Percentiles rank a stretch among this genome's conserved stretches.
phyloP scores from a whole-genome alignment of 2,113 vertebrate genomes.

The Corythornis vintsioides region DNA sequence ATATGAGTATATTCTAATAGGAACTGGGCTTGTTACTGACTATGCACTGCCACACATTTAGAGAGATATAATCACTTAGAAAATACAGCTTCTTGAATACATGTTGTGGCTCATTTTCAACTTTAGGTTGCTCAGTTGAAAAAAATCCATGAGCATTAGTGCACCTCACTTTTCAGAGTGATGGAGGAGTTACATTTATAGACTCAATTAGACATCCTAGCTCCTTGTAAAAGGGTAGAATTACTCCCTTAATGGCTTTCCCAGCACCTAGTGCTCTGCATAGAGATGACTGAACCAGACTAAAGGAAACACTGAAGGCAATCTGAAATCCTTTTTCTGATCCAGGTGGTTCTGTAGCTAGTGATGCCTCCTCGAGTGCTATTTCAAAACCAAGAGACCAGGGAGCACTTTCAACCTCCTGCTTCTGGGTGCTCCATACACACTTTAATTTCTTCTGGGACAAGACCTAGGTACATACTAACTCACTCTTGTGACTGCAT shows the following conservation, averaged over 20 bases:
- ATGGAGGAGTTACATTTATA: neutral
- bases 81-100: neutral
- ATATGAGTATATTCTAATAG: slow-evolving; percentile 5
- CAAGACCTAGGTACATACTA: neutral
- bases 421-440: neutral
- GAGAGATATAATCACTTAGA: slow-evolving; percentile 20
- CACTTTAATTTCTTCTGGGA: neutral
- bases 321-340: neutral
- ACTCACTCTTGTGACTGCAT: neutral
- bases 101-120: neutral
- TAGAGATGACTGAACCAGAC: neutral
- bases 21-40: neutral
- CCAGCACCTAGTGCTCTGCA: neutral
- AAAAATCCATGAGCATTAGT: neutral
- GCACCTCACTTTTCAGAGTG: neutral
- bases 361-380: neutral
- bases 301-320: neutral
- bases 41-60: neutral
- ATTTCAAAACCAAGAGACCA: neutral
- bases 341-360: neutral
- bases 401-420: neutral
- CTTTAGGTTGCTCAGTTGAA: neutral
- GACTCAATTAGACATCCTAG: neutral
- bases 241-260: neutral
- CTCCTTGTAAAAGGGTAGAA: neutral